Percentiles rank a stretch among this genome's conserved stretches.
These are phyloP conservation scores for Aporophyla nigra DNA, from an alignment of 2,888 invertebrate genomes.

Conservation along the genomic window DNA sequence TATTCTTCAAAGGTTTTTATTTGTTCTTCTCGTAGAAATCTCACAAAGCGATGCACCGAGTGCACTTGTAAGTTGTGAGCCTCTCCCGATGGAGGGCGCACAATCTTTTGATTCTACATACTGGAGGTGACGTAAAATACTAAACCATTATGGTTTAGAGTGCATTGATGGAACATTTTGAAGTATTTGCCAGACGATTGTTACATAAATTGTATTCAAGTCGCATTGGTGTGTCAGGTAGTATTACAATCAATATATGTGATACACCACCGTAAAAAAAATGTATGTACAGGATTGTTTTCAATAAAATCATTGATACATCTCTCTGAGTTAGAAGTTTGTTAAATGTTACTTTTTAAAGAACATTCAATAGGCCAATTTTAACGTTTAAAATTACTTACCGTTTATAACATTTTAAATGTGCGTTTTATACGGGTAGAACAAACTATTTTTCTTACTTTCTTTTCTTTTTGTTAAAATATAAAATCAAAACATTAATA, in stretches of 20 bases:
- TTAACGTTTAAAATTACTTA: no score
- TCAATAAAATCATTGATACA: not conserved
- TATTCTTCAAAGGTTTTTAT: conserved; percentile 52
- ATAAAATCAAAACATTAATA: not conserved
- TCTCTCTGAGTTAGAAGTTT: not conserved
- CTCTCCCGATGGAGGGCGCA: conserved; percentile 57
- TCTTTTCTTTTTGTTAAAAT: not conserved
- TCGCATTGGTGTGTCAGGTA: not conserved
- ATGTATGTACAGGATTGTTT: not conserved
- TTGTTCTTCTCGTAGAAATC: conserved; percentile 58
- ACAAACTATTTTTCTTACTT: not conserved
- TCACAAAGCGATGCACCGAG: conserved; percentile 63
- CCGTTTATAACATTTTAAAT: no score
- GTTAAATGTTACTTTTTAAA: no score
- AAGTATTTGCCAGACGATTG: not conserved
- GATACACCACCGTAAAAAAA: not conserved
- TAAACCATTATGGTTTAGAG: conserved; percentile 29
- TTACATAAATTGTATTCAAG: not conserved
- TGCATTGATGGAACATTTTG: not conserved
- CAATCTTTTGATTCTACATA: conserved; percentile 59
- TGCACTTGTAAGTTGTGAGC: conserved; percentile 58
- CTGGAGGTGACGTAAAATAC: conserved; percentile 53
- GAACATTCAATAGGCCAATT: no score
- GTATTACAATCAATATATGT: not conserved
- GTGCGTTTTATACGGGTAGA: not conserved